Conservation (phyloP, 1,140 invertebrate species). For the Zaprionus lachaisei region DNA sequence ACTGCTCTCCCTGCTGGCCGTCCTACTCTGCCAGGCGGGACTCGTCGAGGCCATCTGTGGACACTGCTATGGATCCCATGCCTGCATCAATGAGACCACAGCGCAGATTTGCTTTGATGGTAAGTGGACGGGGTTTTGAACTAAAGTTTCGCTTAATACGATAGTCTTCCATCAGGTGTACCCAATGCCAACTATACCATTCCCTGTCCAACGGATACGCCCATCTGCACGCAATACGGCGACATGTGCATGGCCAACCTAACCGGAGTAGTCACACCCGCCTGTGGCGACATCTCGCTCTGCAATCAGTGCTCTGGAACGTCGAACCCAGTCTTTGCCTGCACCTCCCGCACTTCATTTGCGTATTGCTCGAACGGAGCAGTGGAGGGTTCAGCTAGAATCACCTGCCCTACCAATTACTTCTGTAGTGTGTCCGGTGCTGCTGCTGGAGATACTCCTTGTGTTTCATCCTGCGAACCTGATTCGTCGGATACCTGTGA, state of each 20-base stretch:
- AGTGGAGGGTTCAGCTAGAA: neutral
- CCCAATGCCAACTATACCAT: conserved; percentile 11
- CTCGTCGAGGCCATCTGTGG: conserved; percentile 56
- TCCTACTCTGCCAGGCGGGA: neutral
- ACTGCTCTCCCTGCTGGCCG: conserved; percentile 30
- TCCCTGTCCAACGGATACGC: conserved; percentile 30
- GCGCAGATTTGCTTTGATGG: conserved; percentile 60
- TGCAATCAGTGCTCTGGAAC: conserved; percentile 45
- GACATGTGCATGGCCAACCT: conserved; percentile 38
- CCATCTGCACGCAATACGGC: conserved; percentile 50
- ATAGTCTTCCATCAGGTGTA: conserved; percentile 17
- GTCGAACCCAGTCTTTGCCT: conserved; percentile 35
- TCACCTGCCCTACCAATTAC: conserved; percentile 11
- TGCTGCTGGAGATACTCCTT: conserved; percentile 29
- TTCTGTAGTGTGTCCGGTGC: conserved; percentile 44
- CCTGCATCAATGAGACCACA: conserved; percentile 50
- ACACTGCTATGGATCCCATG: conserved; percentile 41
- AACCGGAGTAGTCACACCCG: neutral
- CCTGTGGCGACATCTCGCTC: conserved; percentile 54
- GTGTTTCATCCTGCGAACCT: conserved; percentile 32
- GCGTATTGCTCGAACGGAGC: conserved; percentile 17
- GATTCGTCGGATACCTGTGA: conserved; percentile 46
- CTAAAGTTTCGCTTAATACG: neutral
- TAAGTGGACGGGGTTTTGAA: conserved; percentile 13
- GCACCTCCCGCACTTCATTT: conserved; percentile 62